Conservation (phyloP, 2,113 vertebrate genomes). For the Actenoides lindsayi region DNA sequence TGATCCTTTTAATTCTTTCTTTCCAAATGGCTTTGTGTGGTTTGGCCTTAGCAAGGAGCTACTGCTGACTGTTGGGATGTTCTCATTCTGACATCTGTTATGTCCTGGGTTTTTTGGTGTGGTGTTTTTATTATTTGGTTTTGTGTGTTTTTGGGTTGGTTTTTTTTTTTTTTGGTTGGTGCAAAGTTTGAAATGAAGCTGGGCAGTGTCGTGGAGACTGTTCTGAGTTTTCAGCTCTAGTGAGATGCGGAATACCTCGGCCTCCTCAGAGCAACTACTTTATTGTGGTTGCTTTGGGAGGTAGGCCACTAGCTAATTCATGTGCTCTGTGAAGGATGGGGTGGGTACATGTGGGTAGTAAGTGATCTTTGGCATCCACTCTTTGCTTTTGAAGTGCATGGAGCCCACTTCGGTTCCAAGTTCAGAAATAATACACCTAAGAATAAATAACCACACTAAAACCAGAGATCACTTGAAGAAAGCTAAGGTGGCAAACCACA, state of each 20-base stretch:
- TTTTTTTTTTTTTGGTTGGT: not conserved
- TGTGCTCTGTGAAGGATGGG: not conserved
- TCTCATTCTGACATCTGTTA: not conserved
- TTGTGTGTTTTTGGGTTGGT: not conserved
- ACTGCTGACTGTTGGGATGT: not conserved
- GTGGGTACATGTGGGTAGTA: not conserved
- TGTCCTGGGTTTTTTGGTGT: not conserved
- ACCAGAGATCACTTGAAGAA: not conserved
- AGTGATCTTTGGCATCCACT: not conserved
- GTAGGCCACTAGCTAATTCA: not conserved
- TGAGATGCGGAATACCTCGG: not conserved
- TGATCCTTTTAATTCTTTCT: not conserved
- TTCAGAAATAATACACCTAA: not conserved
- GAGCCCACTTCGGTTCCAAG: not conserved
- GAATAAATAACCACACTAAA: constrained; percentile 51
- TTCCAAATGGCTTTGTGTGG: not conserved
- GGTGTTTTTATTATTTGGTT: not conserved
- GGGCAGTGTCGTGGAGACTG: rapidly evolving
- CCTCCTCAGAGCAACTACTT: not conserved
- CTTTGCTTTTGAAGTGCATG: not conserved
- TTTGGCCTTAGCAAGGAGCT: not conserved
- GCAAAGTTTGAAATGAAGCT: not conserved
- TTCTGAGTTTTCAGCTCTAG: not conserved
- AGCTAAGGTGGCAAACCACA: constrained; percentile 22
- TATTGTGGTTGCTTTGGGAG: constrained; percentile 3